These are phyloP conservation scores for Nomada lathburiana DNA, from an alignment of 2,888 invertebrate species.

Conservation along the genomic window DNA sequence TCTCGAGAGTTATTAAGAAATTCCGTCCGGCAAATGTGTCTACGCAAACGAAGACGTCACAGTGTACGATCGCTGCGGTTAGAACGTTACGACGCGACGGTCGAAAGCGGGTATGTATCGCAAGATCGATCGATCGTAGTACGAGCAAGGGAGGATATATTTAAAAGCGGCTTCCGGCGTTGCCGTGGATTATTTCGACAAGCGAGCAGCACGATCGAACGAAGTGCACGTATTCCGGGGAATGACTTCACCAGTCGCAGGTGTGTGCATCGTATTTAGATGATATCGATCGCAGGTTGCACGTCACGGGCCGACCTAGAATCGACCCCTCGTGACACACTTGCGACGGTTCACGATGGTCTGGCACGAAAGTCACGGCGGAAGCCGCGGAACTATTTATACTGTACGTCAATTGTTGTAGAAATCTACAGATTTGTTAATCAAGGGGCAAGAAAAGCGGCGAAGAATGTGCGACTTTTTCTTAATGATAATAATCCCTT, in stretches of 20 bases:
- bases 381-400: constrained; percentile 15
- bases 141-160: constrained; percentile 18
- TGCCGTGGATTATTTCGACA: constrained; percentile 24
- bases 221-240: constrained; percentile 60
- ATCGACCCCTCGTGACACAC: constrained; percentile 70
- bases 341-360: constrained; percentile 48
- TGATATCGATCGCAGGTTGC: constrained; percentile 68
- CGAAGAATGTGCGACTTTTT: too few relatives aligned
- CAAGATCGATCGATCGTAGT: constrained; percentile 2
- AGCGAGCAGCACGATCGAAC: constrained; percentile 40
- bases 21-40: background rate
- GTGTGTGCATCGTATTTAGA: constrained; percentile 72
- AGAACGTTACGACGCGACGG: constrained; percentile 13
- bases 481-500: too few relatives aligned
- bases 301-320: constrained; percentile 73
- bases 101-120: background rate
- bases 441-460: too few relatives aligned
- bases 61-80: background rate
- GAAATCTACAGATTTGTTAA: too few relatives aligned
- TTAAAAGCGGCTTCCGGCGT: constrained; percentile 19
- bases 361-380: constrained; percentile 35
- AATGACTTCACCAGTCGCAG: constrained; percentile 72
- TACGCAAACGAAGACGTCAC: constrained; percentile 27
- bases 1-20: too few relatives aligned
- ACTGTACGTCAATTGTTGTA: too few relatives aligned